Evolutionary conservation across 2,888 invertebrate species (phyloP).

Genomic region (Andricus quercusramuli): DNA sequence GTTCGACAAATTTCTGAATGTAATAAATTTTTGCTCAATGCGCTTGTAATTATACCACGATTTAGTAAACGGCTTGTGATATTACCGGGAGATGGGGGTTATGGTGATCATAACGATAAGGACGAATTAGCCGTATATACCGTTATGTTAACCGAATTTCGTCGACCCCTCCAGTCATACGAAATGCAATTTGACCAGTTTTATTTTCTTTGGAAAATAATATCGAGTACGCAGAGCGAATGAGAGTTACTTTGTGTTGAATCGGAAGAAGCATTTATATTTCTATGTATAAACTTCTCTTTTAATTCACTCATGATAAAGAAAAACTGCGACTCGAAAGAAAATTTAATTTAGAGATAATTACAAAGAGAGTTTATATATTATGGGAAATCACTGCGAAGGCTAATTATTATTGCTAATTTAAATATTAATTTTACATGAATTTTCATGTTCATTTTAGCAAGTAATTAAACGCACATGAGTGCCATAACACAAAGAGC

Average conservation of each 20-base stretch:
- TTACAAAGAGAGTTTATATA: not conserved
- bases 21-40: not conserved
- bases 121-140: not conserved
- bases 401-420: not conserved
- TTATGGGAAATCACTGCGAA: not conserved
- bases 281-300: not conserved
- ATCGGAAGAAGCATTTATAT: not conserved
- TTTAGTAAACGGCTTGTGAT: not conserved
- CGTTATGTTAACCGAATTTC: not conserved
- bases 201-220: not conserved
- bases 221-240: not conserved
- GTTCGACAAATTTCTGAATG: not conserved
- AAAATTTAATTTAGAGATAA: not conserved
- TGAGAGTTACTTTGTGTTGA: not conserved
- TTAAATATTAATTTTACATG: constrained; percentile 1
- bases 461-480: not conserved
- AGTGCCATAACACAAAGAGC: not conserved
- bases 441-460: not conserved
- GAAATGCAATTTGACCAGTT: not conserved
- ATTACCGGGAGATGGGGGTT: not conserved
- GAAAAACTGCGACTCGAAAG: not conserved
- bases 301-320: not conserved
- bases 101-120: constrained; percentile 12
- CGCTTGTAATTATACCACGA: not conserved
- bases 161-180: not conserved